Base-by-base conservation (phyloP, 2,888 invertebrate species). In the Zele albiditarsus region DNA sequence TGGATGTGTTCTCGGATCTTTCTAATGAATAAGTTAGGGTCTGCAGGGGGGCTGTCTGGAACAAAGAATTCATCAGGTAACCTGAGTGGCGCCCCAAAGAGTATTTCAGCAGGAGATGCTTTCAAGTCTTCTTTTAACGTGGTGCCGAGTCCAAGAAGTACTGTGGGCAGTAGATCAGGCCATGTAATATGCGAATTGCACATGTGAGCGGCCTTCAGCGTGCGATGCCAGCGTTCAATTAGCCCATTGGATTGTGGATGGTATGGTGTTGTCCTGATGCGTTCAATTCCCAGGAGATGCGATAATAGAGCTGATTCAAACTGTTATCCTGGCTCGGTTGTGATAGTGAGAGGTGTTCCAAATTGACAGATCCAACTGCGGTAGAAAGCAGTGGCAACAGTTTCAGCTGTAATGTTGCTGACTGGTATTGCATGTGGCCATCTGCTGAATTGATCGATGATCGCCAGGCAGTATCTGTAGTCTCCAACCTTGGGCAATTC, bases 341-440 rank as follows among this genome's bases (percentile, higher is more conserved):
- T 84, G n/a, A 88, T 81, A 12, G 72, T 69, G 2, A 74, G 62
- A 0, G 87, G 86, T 1, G 80, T 75, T 8, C 86, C 85, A 71
- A 84, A 88, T 4, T 83, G 76, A 0, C 82, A 46, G 2, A 88
- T 77, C 85, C 86, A 88, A 3, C 77, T 58, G 1, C n/a, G 57
- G 63, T 80, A 77, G 57, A 88, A 82, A 0, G 81, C 80, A 1
- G 62, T 57, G 0, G 85, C 84, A 0, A 86, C 81, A 0, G 85
- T 85, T 28, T 79, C 79, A 0, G 86, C 84, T n/a, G 80, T 76
- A 33, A 84, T 83, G 77, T 88, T 78, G 23, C 57, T 62, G 1
- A 88, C 31, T 0, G 88, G 87, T 12, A 84, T 75, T 0, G 84
- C 87, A 33, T 83, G 83, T 3, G 85, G 84, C 84, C 85, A 87